Evolutionary conservation across 2,888 invertebrate genomes (phyloP).

Genomic region (Girardia tigrina): DNA sequence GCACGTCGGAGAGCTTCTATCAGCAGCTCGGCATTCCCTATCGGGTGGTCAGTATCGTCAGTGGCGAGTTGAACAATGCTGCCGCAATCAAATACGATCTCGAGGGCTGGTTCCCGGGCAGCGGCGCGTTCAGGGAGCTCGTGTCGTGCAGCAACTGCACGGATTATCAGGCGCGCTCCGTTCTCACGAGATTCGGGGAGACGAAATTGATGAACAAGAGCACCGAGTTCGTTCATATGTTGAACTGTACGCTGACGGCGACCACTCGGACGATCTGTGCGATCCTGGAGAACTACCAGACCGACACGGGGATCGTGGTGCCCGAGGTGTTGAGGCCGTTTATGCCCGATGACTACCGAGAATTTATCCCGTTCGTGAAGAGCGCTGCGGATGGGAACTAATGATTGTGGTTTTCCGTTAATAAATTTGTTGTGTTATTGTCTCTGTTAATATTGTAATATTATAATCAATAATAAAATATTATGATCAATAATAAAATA

Average conservation of each 20-base stretch:
- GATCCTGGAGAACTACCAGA: conserved; percentile 63
- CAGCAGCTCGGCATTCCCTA: conserved; percentile 75
- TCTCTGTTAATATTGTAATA: too few species aligned
- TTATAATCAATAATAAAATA: too few species aligned
- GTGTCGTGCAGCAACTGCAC: conserved; percentile 98
- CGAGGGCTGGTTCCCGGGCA: conserved; percentile 98
- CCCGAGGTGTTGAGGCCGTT: conserved; percentile 54
- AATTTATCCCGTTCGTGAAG: conserved; percentile 32
- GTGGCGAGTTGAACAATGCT: conserved; percentile 72
- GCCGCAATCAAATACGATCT: conserved; percentile 91
- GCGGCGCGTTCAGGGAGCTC: conserved; percentile 81
- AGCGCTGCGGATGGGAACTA: too few species aligned
- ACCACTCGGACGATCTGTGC: conserved; percentile 75
- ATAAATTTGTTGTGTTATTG: too few species aligned
- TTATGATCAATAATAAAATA: too few species aligned
- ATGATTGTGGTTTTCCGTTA: too few species aligned
- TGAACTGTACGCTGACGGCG: conserved; percentile 99
- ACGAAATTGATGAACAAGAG: conserved; percentile 62
- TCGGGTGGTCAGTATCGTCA: conserved; percentile 88
- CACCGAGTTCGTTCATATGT: conserved; percentile 80
- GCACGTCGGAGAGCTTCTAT: conserved; percentile 81
- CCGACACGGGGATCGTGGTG: conserved; percentile 75
- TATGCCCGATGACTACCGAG: conserved; percentile 53
- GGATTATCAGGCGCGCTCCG: conserved; percentile 67
- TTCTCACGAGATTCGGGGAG: conserved; percentile 71